phyloP scores from a whole-genome alignment of 2,113 vertebrate genomes.

The Brachionichthys hirsutus region DNA sequence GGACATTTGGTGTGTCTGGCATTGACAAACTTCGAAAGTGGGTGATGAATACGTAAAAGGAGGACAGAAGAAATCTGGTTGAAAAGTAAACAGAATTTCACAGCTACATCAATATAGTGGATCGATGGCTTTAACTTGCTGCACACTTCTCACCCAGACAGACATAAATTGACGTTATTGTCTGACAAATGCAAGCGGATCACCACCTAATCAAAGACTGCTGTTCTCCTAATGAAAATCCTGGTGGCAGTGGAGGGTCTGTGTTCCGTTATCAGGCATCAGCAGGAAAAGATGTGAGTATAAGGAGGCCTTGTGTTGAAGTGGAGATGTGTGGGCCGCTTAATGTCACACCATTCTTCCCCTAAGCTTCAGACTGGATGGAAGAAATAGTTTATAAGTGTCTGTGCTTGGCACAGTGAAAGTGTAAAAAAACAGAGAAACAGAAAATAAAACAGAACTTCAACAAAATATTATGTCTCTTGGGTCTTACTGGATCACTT shows the following conservation, averaged over 20 bases:
- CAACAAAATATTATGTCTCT: too few relatives aligned
- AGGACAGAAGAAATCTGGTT: too few relatives aligned
- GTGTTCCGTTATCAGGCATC: conserved; percentile 61
- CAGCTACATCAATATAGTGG: not conserved
- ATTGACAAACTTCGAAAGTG: too few relatives aligned
- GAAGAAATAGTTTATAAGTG: not conserved
- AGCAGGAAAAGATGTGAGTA: conserved; percentile 47
- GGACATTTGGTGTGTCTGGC: too few relatives aligned
- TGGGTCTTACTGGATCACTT: too few relatives aligned
- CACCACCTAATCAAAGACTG: conserved; percentile 67
- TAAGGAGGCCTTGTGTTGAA: conserved; percentile 62
- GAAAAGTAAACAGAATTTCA: too few relatives aligned
- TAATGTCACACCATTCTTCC: conserved; percentile 60
- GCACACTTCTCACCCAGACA: too few relatives aligned
- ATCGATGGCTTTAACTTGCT: conserved; percentile 19
- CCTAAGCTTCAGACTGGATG: conserved; percentile 34
- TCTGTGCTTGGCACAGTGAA: not conserved
- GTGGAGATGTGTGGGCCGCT: conserved; percentile 51
- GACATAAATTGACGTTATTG: too few relatives aligned
- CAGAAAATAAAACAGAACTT: too few relatives aligned
- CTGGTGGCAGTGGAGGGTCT: conserved; percentile 56
- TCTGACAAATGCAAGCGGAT: conserved; percentile 60
- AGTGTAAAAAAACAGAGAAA: not conserved
- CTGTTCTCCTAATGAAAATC: conserved; percentile 71
- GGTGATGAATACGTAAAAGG: too few relatives aligned